Conservation (phyloP, 2,888 invertebrate genomes). For the Drosophila meridiana region DNA sequence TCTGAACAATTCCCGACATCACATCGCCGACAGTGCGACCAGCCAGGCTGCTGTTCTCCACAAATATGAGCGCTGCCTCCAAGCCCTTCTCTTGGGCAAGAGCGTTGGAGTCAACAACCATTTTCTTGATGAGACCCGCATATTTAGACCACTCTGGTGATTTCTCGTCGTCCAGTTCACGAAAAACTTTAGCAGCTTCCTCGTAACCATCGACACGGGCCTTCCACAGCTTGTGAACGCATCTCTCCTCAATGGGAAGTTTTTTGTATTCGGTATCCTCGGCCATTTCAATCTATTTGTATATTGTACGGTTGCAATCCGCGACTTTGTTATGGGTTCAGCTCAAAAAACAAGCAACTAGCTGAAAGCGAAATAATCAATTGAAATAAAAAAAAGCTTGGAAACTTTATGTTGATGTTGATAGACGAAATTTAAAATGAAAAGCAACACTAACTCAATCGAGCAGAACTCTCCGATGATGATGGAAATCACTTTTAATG, state of each 20-base stretch:
- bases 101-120: slow-evolving; percentile 97
- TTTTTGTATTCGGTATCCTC: slow-evolving; percentile 95
- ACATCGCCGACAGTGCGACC: slow-evolving; percentile 96
- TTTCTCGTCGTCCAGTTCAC: slow-evolving; percentile 95
- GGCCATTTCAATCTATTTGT: slow-evolving; percentile 87
- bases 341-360: slow-evolving; percentile 34
- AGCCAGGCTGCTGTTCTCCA: slow-evolving; percentile 95
- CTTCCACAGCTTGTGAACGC: slow-evolving; percentile 98
- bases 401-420: slow-evolving; percentile 17
- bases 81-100: slow-evolving; percentile 98
- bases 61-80: slow-evolving; percentile 95
- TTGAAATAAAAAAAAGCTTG: slow-evolving; percentile 15
- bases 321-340: slow-evolving; percentile 26
- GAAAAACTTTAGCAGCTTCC: slow-evolving; percentile 95
- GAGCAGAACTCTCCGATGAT: slow-evolving; percentile 53
- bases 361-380: slow-evolving; percentile 38
- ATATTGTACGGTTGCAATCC: slow-evolving; percentile 19
- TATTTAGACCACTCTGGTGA: slow-evolving; percentile 97
- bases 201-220: slow-evolving; percentile 97
- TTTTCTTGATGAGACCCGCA: slow-evolving; percentile 95
- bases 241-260: slow-evolving; percentile 94
- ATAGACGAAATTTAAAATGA: slow-evolving; percentile 11
- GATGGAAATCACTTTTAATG: slow-evolving; percentile 56
- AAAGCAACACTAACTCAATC: slow-evolving; percentile 41
- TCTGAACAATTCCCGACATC: slow-evolving; percentile 93